phyloP scores from a whole-genome alignment of 1,140 invertebrate species.

The Orius laevigatus region DNA sequence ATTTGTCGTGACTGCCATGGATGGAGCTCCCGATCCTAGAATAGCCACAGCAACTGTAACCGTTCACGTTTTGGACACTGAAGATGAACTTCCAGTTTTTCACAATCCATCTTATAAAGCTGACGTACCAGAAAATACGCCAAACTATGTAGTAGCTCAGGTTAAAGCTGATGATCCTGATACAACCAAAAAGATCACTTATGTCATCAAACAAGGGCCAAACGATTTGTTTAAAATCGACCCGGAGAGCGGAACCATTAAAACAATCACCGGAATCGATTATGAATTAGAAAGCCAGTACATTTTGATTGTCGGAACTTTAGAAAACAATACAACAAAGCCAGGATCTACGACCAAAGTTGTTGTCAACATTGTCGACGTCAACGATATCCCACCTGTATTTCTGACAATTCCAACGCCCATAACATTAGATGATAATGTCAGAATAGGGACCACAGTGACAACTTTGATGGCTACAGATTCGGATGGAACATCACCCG shows the following conservation, averaged over 20 bases:
- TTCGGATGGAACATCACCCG: constrained; percentile 61
- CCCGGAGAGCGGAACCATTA: constrained; percentile 55
- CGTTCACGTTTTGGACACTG: constrained; percentile 57
- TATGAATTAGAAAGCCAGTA: constrained; percentile 58
- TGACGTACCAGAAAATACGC: constrained; percentile 65
- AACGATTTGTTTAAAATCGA: constrained; percentile 69
- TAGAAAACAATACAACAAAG: constrained; percentile 53
- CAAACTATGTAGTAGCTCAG: constrained; percentile 55
- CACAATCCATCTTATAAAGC: constrained; percentile 51
- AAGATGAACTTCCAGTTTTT: constrained; percentile 74
- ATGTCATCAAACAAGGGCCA: constrained; percentile 63
- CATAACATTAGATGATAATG: constrained; percentile 65
- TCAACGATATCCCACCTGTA: constrained; percentile 69
- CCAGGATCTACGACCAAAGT: constrained; percentile 58
- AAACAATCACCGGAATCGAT: constrained; percentile 57
- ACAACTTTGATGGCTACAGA: constrained; percentile 62
- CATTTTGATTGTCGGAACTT: constrained; percentile 58
- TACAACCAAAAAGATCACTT: constrained; percentile 61
- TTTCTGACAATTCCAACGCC: constrained; percentile 66
- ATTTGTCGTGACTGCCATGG: constrained; percentile 75
- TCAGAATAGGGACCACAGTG: constrained; percentile 60
- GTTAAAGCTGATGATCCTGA: constrained; percentile 69
- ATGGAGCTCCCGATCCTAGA: constrained; percentile 67
- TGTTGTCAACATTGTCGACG: constrained; percentile 56
- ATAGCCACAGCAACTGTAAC: constrained; percentile 74